Base-by-base conservation (phyloP, 2,113 vertebrate genomes). In the Vireo altiloquus region DNA sequence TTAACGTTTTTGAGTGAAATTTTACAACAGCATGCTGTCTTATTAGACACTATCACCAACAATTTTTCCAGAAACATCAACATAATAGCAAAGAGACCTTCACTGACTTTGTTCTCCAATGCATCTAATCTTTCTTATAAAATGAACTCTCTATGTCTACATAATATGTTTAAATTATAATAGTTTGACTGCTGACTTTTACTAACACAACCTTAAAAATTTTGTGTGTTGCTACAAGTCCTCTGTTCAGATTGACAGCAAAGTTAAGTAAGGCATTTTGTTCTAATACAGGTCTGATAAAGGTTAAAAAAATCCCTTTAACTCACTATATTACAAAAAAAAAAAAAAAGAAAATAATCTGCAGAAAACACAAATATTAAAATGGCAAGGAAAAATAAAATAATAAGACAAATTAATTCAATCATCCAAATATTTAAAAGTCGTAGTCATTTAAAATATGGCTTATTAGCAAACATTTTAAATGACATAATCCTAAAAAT, bases 111-210 rank as follows among this genome's bases (percentile, higher is more conserved):
- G n/a, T 57, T 92, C 92, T 92, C 83, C 79, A 92, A 64, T 92
- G 39, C 63, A 80, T 77, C 76, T 94, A 85, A 75, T 11, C n/a
- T 90, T 90, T 97, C 49, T 82, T 91, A 28, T 71, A 92, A 96
- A 94, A 97, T 50, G 19, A 92, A 50, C 63, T 88, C 40, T 96
- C 80, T 75, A 50, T 14, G 61, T 23, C 53, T 95, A 94, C 47
- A 79, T 9, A 89, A 9, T 79, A 82, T 61, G 25, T 78, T 95
- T 95, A 96, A 94, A 96, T 94, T 92, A 87, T 70, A 91, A 79
- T 66, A 59, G 56, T 89, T 94, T 96, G 68, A 82, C 57, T 84
- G 66, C 42, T 92, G 68, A 89, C 46, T 96, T 59, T 88, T 92
- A 91, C 40, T 61, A 66, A 87, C 89, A 80, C 15, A 89, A 92